Evolutionary conservation across 2,797 vertebrate species (phyloP).

Genomic region (Lateolabrax maculatus): DNA sequence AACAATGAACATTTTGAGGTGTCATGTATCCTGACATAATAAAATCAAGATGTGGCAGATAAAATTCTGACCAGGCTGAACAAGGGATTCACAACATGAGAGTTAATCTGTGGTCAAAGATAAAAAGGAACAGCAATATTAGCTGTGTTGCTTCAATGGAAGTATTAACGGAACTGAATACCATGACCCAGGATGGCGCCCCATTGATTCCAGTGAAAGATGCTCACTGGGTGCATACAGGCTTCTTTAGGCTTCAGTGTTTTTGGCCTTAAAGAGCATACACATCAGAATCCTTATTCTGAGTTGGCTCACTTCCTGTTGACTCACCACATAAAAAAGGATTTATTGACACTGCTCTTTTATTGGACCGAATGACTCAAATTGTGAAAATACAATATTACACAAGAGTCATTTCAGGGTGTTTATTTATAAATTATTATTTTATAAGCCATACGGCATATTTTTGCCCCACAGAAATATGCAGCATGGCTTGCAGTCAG

Average conservation of each 20-base stretch:
- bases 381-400: background rate
- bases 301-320: background rate
- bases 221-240: background rate
- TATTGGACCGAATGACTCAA: background rate
- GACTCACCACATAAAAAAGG: background rate
- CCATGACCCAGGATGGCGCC: background rate
- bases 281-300: too few relatives aligned
- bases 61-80: background rate
- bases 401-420: too few relatives aligned
- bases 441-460: too few relatives aligned
- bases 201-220: background rate
- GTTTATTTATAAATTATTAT: too few relatives aligned
- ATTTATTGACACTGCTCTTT: background rate
- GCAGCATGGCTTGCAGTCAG: too few relatives aligned
- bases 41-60: background rate
- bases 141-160: background rate
- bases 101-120: background rate
- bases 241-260: background rate
- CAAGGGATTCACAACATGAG: background rate
- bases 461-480: too few relatives aligned
- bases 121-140: background rate
- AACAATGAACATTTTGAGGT: conserved; percentile 2
- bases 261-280: background rate
- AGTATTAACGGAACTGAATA: background rate
- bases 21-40: background rate